Evolutionary conservation across 2,113 vertebrate genomes (phyloP).

Genomic region (Odontophorus gujanensis): DNA sequence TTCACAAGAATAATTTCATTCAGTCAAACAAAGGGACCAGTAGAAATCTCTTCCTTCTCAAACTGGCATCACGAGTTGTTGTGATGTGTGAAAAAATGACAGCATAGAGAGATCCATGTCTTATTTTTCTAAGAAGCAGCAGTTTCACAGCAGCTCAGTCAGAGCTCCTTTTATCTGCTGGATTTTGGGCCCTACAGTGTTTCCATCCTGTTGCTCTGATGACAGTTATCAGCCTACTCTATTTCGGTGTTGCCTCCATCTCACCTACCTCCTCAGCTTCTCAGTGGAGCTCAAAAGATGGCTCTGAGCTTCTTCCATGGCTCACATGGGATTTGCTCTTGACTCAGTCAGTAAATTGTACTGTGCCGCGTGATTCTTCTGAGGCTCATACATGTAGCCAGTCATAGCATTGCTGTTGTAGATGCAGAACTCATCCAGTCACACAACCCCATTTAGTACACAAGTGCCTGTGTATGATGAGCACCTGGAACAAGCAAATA

Average conservation of each 20-base stretch:
- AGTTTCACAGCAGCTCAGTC: neutral
- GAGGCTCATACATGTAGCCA: rapidly evolving
- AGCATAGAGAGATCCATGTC: neutral
- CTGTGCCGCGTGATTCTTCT: neutral
- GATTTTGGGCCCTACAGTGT: neutral
- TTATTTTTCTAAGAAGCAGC: neutral
- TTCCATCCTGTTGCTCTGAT: rapidly evolving
- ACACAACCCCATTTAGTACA: neutral
- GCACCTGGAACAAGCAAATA: neutral
- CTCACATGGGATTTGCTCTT: neutral
- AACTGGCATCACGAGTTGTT: neutral
- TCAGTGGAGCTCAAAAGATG: neutral
- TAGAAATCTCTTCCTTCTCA: neutral
- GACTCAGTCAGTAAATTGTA: neutral
- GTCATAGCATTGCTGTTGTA: rapidly evolving
- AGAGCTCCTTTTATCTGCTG: neutral
- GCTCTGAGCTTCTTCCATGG: neutral
- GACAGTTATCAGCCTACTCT: neutral
- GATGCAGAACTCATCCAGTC: neutral
- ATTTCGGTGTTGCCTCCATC: neutral
- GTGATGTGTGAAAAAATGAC: neutral
- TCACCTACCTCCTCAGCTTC: neutral
- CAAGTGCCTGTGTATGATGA: neutral
- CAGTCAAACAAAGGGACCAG: neutral
- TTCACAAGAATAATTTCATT: neutral